Evolutionary conservation across 2,888 invertebrate species (phyloP).

Genomic region (Oscheius onirici): DNA sequence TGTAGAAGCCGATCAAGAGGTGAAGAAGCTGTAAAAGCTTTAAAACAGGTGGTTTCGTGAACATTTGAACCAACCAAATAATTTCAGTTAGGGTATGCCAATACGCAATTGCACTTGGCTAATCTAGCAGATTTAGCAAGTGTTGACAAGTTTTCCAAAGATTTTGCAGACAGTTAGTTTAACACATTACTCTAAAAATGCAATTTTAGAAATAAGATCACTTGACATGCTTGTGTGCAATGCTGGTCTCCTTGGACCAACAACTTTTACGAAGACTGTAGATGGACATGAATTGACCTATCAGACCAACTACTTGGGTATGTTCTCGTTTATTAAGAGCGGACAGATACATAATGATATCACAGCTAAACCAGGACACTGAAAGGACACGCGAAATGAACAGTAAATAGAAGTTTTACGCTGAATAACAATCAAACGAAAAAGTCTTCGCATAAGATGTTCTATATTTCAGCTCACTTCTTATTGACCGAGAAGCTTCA

Average conservation of each 20-base stretch:
- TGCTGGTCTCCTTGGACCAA: constrained; percentile 22
- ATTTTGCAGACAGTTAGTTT: constrained; percentile 6
- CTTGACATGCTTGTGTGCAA: constrained; percentile 30
- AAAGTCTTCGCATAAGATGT: too few relatives aligned
- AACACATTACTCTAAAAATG: too few relatives aligned
- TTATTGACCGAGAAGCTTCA: constrained; percentile 15
- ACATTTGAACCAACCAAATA: not conserved
- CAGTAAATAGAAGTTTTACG: too few relatives aligned
- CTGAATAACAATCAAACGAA: too few relatives aligned
- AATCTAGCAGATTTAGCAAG: not conserved
- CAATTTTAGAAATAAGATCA: not conserved
- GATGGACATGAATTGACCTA: constrained; percentile 29
- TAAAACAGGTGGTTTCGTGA: not conserved
- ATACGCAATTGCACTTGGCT: not conserved
- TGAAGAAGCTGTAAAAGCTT: constrained; percentile 12
- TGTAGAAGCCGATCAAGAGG: constrained; percentile 13
- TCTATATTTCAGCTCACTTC: constrained; percentile 28
- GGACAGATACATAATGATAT: too few relatives aligned
- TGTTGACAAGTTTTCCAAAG: not conserved
- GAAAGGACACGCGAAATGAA: too few relatives aligned
- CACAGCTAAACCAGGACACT: too few relatives aligned
- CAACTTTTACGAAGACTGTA: constrained; percentile 4
- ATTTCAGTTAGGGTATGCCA: not conserved
- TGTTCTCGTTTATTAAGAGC: too few relatives aligned
- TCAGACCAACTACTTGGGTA: constrained; percentile 30